Conservation (phyloP, 37 sponge, comb jelly and placozoan genomes). For the Bolinopsis microptera region DNA sequence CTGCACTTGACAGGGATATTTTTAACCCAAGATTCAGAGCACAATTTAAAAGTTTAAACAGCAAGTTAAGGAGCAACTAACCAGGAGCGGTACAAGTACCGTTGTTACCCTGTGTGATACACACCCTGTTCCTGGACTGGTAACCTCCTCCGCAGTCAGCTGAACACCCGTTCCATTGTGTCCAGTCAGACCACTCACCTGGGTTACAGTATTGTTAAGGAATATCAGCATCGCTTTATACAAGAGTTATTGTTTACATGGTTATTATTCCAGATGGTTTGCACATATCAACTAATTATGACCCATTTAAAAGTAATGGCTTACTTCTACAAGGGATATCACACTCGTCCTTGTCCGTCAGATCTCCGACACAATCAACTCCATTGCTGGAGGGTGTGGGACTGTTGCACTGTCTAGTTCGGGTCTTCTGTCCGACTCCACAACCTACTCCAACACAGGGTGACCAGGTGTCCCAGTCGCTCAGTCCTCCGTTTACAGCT, state of each 20-base stretch:
- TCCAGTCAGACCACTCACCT: slow-evolving; percentile 46
- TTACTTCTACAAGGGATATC: background rate
- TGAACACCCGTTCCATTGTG: slow-evolving; percentile 29
- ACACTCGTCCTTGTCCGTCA: background rate
- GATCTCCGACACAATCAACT: background rate
- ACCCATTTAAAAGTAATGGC: too few species aligned
- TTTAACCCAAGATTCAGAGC: too few species aligned
- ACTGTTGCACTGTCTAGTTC: slow-evolving; percentile 6
- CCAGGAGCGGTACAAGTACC: slow-evolving; percentile 55
- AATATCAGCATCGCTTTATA: too few species aligned
- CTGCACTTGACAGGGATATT: too few species aligned
- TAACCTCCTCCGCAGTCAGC: slow-evolving; percentile 33
- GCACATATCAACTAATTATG: too few species aligned
- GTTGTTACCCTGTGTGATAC: slow-evolving; percentile 44
- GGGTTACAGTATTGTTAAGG: too few species aligned
- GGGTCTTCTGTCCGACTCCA: background rate
- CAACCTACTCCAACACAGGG: slow-evolving; percentile 24
- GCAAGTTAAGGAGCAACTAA: background rate
- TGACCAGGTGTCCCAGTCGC: background rate
- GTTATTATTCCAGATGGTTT: too few species aligned
- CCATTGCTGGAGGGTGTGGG: slow-evolving; percentile 50
- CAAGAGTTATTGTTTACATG: too few species aligned
- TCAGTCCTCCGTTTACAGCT: slow-evolving; percentile 5
- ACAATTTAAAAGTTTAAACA: too few species aligned
- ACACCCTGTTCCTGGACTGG: slow-evolving; percentile 44